Conservation (phyloP, 2,113 vertebrate species). For the Galbula dea region DNA sequence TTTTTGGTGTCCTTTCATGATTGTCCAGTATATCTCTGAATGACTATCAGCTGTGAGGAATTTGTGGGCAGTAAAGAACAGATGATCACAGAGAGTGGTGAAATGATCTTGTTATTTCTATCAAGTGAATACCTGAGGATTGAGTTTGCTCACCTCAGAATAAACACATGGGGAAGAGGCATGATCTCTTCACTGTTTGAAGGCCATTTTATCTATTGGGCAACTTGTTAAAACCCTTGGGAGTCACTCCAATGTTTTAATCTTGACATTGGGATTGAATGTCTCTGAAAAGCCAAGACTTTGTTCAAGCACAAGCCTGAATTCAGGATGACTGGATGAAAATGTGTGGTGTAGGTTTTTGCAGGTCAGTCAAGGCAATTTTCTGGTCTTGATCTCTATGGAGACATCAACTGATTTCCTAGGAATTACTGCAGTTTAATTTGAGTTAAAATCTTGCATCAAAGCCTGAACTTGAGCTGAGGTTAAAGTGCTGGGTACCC, state of each 20-base stretch:
- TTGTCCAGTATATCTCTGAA: slow-evolving; percentile 7
- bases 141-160: neutral
- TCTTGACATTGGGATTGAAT: neutral
- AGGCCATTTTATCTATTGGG: neutral
- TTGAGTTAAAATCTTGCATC: neutral
- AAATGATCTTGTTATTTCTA: neutral
- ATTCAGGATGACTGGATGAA: neutral
- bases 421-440: neutral
- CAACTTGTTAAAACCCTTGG: neutral
- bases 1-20: neutral
- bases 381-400: neutral
- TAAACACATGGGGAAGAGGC: neutral
- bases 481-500: neutral
- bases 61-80: slow-evolving; percentile 4
- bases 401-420: neutral
- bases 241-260: neutral
- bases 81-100: neutral
- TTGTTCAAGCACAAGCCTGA: neutral
- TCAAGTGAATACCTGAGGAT: neutral
- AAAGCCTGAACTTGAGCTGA: neutral
- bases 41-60: slow-evolving; percentile 29
- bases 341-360: neutral
- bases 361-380: neutral
- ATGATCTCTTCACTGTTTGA: neutral
- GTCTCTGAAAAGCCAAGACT: neutral